These are phyloP conservation scores for Dascyllus trimaculatus DNA, from an alignment of 2,113 vertebrate species.

Conservation along the genomic window DNA sequence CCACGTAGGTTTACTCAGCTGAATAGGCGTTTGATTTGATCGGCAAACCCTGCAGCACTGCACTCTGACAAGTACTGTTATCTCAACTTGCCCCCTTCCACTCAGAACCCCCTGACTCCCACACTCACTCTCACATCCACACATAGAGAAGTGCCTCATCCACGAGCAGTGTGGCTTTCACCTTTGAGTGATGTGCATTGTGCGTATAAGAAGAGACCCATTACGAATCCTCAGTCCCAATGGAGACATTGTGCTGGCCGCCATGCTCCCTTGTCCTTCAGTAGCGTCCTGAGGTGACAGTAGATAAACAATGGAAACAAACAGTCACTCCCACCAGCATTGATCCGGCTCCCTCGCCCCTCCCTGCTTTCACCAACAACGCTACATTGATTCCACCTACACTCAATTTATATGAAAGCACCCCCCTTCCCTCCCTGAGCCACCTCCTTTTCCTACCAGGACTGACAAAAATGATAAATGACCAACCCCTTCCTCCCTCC, in stretches of 20 bases:
- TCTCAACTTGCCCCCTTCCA: constrained; percentile 31
- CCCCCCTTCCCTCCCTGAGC: constrained; percentile 2
- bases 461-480: constrained; percentile 84
- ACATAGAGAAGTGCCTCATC: constrained; percentile 7
- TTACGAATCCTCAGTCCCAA: constrained; percentile 53
- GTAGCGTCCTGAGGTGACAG: constrained; percentile 67
- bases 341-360: constrained; percentile 69
- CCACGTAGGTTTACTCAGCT: constrained; percentile 23
- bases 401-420: constrained; percentile 81
- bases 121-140: constrained; percentile 10
- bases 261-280: constrained; percentile 76
- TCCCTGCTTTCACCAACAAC: constrained; percentile 62
- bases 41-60: constrained; percentile 46
- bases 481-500: constrained; percentile 57
- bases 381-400: constrained; percentile 83
- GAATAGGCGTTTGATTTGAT: constrained; percentile 63
- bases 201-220: constrained; percentile 59
- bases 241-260: constrained; percentile 67
- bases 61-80: constrained; percentile 39
- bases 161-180: constrained; percentile 59
- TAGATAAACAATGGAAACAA: constrained; percentile 83
- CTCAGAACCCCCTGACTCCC: constrained; percentile 28
- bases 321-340: constrained; percentile 82
- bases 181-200: constrained; percentile 68
- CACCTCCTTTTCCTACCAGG: constrained; percentile 52